These are phyloP conservation scores for Neosilurus hyrtlii DNA, from an alignment of 2,797 vertebrate genomes.

Conservation along the genomic window DNA sequence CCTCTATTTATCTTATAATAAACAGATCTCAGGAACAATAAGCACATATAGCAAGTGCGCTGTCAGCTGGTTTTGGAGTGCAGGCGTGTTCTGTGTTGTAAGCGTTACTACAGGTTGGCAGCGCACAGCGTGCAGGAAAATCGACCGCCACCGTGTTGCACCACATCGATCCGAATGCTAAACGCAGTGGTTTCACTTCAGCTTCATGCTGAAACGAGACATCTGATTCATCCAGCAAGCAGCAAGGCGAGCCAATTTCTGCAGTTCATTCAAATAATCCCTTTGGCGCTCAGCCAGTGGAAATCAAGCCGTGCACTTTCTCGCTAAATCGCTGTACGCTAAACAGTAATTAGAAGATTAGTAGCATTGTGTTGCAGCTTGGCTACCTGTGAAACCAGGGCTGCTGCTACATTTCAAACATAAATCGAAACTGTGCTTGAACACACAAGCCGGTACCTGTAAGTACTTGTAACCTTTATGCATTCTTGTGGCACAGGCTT, in stretches of 20 bases:
- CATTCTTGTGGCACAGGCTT: slow-evolving; percentile 62
- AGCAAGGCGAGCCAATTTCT: slow-evolving; percentile 38
- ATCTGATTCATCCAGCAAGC: slow-evolving; percentile 23
- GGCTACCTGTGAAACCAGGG: slow-evolving; percentile 9
- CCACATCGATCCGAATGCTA: slow-evolving; percentile 62
- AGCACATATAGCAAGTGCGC: slow-evolving; percentile 40
- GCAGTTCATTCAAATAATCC: slow-evolving; percentile 34
- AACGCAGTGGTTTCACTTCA: slow-evolving; percentile 69
- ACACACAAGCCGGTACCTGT: slow-evolving; percentile 4
- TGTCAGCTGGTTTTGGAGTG: slow-evolving; percentile 60
- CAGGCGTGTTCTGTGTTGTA: slow-evolving; percentile 61
- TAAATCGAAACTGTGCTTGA: slow-evolving; percentile 7
- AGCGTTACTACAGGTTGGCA: slow-evolving; percentile 68
- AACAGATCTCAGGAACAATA: slow-evolving; percentile 45
- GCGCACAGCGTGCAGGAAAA: slow-evolving; percentile 42
- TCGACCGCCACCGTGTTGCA: slow-evolving; percentile 59
- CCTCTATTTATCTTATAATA: slow-evolving; percentile 48
- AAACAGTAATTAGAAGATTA: slow-evolving; percentile 29
- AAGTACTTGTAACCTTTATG: slow-evolving; percentile 38
- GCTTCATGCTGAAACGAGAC: slow-evolving; percentile 33
- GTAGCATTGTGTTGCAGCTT: neutral
- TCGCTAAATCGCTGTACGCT: neutral
- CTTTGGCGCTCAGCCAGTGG: neutral
- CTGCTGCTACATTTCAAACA: neutral
- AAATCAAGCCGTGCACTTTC: slow-evolving; percentile 11